Evolutionary conservation across 2,888 invertebrate genomes (phyloP).

Genomic region (Archaeoteleia sp.): DNA sequence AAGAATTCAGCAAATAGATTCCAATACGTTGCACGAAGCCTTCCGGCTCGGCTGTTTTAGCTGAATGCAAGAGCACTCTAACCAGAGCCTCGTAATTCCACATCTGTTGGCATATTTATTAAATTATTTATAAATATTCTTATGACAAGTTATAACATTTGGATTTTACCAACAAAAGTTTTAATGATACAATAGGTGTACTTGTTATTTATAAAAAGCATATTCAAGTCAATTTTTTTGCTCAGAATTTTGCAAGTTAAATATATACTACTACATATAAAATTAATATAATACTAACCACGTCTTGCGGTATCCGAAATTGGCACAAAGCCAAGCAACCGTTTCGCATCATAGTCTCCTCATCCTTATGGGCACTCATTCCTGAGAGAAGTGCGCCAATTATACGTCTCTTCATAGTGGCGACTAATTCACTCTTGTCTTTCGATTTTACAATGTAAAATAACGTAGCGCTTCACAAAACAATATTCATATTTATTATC

Average conservation of each 20-base stretch:
- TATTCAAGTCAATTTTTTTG: too few relatives aligned
- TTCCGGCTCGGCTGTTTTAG: slow-evolving; percentile 88
- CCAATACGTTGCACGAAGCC: slow-evolving; percentile 96
- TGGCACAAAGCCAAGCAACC: slow-evolving; percentile 96
- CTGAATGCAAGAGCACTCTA: slow-evolving; percentile 86
- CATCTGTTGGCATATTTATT: slow-evolving; percentile 78
- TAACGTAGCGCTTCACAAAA: slow-evolving; percentile 86
- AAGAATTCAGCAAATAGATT: slow-evolving; percentile 94
- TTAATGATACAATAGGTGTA: too few relatives aligned
- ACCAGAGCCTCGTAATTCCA: slow-evolving; percentile 93
- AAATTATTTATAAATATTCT: too few relatives aligned
- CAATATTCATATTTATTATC: slow-evolving; percentile 1
- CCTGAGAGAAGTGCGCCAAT: slow-evolving; percentile 89
- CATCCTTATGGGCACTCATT: slow-evolving; percentile 89
- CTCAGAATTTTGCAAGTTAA: too few relatives aligned
- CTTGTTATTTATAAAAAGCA: too few relatives aligned
- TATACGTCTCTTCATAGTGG: slow-evolving; percentile 85
- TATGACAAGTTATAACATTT: too few relatives aligned
- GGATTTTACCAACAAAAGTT: too few relatives aligned
- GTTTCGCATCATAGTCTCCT: slow-evolving; percentile 96
- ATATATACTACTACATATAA: too few relatives aligned
- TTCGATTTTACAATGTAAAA: slow-evolving; percentile 96
- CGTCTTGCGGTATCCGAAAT: slow-evolving; percentile 95
- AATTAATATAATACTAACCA: too few relatives aligned
- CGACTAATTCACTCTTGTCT: slow-evolving; percentile 84